phyloP scores from a whole-genome alignment of 2,888 invertebrate species.

The Apoda limacodes region DNA sequence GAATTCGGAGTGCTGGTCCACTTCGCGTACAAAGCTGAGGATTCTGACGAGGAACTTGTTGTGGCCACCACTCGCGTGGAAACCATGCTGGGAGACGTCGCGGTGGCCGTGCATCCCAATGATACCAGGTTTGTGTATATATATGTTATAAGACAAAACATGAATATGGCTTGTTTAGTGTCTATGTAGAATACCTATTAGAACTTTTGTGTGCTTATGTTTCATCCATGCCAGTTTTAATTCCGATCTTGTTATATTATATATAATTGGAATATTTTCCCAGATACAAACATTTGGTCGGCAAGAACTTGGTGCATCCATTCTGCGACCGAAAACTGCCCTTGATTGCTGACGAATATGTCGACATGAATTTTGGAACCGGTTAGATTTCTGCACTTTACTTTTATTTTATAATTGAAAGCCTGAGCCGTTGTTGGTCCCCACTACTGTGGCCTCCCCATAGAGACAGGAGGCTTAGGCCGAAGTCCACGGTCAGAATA shows the following conservation, averaged over 20 bases:
- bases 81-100: constrained; percentile 98
- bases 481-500: too few species aligned
- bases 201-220: too few species aligned
- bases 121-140: constrained; percentile 85
- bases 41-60: constrained; percentile 81
- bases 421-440: too few species aligned
- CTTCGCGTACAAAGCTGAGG: constrained; percentile 90
- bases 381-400: constrained; percentile 58
- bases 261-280: background rate
- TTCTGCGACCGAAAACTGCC: constrained; percentile 86
- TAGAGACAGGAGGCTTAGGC: too few species aligned
- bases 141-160: too few species aligned
- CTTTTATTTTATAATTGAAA: background rate
- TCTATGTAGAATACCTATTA: too few species aligned
- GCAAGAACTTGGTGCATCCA: constrained; percentile 88
- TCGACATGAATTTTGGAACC: constrained; percentile 96
- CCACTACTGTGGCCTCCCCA: too few species aligned
- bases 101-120: constrained; percentile 96
- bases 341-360: constrained; percentile 92
- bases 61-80: constrained; percentile 99
- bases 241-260: background rate
- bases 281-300: constrained; percentile 82
- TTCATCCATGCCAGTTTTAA: too few species aligned
- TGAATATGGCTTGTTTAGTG: too few species aligned
- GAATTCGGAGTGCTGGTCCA: constrained; percentile 94